phyloP scores from a whole-genome alignment of 2,797 vertebrate genomes.

The Bradypus variegatus region DNA sequence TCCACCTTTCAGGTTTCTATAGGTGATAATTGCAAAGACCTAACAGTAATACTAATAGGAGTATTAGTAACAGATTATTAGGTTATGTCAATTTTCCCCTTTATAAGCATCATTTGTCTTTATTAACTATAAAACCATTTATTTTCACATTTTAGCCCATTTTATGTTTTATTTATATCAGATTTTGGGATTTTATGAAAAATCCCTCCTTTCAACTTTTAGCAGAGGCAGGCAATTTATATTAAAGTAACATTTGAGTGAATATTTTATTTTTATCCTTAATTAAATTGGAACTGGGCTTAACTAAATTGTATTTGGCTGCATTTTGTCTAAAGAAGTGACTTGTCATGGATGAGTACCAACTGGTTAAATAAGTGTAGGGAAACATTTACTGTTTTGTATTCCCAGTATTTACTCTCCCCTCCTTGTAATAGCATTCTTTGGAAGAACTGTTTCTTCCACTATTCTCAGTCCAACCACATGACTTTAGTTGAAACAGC shows the following conservation, averaged over 20 bases:
- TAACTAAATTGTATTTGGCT: background rate
- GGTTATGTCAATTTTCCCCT: background rate
- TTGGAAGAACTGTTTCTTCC: background rate
- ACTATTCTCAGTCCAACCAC: background rate
- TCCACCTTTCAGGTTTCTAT: background rate
- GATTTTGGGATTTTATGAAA: background rate
- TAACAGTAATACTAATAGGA: background rate
- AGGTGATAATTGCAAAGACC: background rate
- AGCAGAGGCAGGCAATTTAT: background rate
- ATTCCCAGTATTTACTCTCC: background rate
- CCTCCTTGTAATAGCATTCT: background rate
- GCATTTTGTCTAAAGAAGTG: background rate
- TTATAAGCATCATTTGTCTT: background rate
- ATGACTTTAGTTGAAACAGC: background rate
- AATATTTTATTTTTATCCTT: slow-evolving; percentile 19
- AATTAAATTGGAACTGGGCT: background rate
- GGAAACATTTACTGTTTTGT: background rate
- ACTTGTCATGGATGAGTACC: background rate
- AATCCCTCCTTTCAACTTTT: background rate
- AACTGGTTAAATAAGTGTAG: background rate
- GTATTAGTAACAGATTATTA: background rate
- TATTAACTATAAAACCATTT: slow-evolving; percentile 2
- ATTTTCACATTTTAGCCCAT: background rate
- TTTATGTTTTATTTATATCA: background rate
- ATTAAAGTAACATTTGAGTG: background rate